Conservation (phyloP, 92 coral and sea anemone species). For the Zoanthus gigantus region DNA sequence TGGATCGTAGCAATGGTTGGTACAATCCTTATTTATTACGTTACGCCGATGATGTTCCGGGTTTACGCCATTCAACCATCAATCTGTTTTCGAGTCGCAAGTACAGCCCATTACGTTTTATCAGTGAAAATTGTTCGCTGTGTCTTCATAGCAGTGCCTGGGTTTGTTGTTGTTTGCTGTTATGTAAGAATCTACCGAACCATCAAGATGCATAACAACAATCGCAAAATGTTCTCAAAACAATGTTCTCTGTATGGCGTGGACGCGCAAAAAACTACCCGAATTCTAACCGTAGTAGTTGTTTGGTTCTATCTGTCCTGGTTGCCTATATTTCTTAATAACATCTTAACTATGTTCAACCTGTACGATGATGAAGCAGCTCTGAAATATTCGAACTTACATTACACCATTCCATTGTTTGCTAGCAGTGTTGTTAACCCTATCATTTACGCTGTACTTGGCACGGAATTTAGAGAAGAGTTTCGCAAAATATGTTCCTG, state of each 20-base stretch:
- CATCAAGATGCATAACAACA: background rate
- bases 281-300: conserved; percentile 1
- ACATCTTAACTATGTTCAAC: background rate
- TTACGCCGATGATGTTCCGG: background rate
- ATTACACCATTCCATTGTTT: conserved; percentile 28
- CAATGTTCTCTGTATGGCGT: background rate
- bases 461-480: conserved; percentile 25
- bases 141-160: conserved; percentile 6
- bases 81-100: conserved; percentile 27
- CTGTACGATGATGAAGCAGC: background rate
- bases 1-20: background rate
- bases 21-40: background rate
- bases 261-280: background rate
- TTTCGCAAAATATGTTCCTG: conserved; percentile 23
- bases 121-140: background rate
- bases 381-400: conserved; percentile 14
- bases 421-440: conserved; percentile 33
- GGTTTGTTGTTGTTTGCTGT: background rate
- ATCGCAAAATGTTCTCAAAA: background rate
- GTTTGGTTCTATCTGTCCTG: conserved; percentile 20
- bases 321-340: conserved; percentile 9
- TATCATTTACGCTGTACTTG: conserved; percentile 3
- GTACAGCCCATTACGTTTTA: background rate
- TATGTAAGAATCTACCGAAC: background rate
- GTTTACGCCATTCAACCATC: background rate